Evolutionary conservation across 2,113 vertebrate genomes (phyloP), one percentile per base, ranked within the genome.

Genomic region (Struthio camelus): DNA sequence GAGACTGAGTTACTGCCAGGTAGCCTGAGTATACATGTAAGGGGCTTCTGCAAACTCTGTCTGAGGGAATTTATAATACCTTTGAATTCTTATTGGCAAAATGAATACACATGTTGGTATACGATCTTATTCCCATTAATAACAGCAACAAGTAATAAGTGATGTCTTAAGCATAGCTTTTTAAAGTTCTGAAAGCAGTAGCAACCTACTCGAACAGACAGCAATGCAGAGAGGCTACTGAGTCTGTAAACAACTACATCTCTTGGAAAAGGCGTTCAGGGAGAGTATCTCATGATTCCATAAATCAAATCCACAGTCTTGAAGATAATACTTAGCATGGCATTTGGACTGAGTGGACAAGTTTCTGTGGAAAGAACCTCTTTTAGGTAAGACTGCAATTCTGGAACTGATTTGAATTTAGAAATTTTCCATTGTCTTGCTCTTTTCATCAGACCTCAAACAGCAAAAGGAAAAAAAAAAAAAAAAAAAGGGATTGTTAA

Each of bases 271-370:
- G 7, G 16, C 6, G 15, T n/a, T 20, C 11, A 12, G 54, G 15
- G 46, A 15, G 34, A 65, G 9, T 5, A 38, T 36, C 73, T 64
- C 1, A 0, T 32, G 38, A 44, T 36, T 54, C 32, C 25, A 19
- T 24, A 14, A 14, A 18, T 44, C 30, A 11, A 11, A 19, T n/a
- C 36, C 42, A 34, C 20, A 16, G 14, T 46, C 12, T 14, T 2
- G 11, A 11, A 28, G n/a, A 20, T 12, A 27, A 40, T 11, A 20
- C 4, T 1, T 19, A 9, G 30, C 20, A 48, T 2, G 3, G 12
- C 42, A 25, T 22, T 38, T 15, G 20, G 20, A 38, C 20, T 27
- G 27, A 7, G 20, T 11, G 5, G 34, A 7, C 11, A 25, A n/a
- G 32, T 25, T n/a, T 38, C n/a, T 19, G n/a, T 5, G 42, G 25